Evolutionary conservation across 2,888 invertebrate genomes (phyloP), one percentile per base, ranked within the genome.

Genomic region (Chamaedrilus cognettii): DNA sequence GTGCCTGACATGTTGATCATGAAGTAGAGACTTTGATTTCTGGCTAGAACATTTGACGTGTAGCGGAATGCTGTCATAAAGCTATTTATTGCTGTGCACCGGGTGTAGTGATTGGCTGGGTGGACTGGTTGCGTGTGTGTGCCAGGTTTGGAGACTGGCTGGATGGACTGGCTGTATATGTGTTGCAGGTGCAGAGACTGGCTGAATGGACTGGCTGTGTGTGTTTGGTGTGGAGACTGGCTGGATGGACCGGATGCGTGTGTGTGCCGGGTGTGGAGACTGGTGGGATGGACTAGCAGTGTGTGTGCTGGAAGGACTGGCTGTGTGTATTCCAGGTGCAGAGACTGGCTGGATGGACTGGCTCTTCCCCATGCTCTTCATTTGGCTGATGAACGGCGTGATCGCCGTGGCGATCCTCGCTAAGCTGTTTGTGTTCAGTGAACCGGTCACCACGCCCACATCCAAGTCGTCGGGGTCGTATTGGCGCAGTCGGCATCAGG

Each of bases 401-500:
- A 85, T 94, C 33, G 82, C 93, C 64, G 87, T 89, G n/a, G 88
- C 90, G 61, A 92, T 95, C 77, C 85, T 95, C 69, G 86, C 93
- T 1, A 91, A 92, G 80, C 73, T 83, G 49, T 77, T 82, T 58
- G 90, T 95, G 0, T 94, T 94, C 81, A 94, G 95, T 1, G 96
- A 96, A 85, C 93, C 96, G 0, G 88, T 94, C 59, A 87, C 94
- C 31, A 89, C 90, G 65, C 88, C 89, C 3, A 90, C 91, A 79
- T 92, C 93, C 0, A 89, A 90, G 79, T 89, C 90, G 60, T 89
- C 91, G 19, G 89, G 90, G 31, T 87, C 89, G 32, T 92, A 93
- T 80, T 93, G 92, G 88, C 88, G 91, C 76, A 92, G 94, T 82
- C 88, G 91, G 78, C 89, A 90, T 76, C 90, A 91, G 80, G 94